Base-by-base conservation (phyloP, 2,113 vertebrate genomes). In the Arvicanthis niloticus region DNA sequence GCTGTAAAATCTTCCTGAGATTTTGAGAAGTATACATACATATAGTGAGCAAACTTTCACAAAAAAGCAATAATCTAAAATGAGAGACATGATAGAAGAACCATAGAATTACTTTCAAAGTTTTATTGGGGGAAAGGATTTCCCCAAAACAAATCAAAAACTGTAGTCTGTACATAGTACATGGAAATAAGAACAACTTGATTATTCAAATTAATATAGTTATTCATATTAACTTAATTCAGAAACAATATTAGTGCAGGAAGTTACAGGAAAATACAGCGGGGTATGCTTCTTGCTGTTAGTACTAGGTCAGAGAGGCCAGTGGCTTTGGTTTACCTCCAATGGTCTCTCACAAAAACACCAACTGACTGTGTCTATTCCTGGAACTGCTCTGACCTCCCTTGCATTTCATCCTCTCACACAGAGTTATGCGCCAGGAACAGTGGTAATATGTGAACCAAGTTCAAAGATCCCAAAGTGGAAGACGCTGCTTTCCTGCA, bases 401-500 rank as follows among this genome's bases (percentile, higher is more conserved):
- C 97, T 95, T 96, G 95, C 31, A 84, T 31, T 97, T 89, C 51
- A 96, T 92, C 80, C 95, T 97, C 93, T 94, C 13, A 70, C 65
- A 94, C 91, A 97, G 80, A 93, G 81, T 17, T 96, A 96, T 22
- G 75, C 88, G 75, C 82, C 86, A 93, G 97, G 97, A 97, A 95
- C 91, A 91, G 98, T 95, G 98, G 97, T 96, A 97, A 95, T 86
- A 97, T 93, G 97, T 97, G 98, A 98, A 92, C 91, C 91, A 97
- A 98, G 98, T 98, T 96, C 98, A 98, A 98, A 97, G 97, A 97
- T 93, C 97, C 96, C 96, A 95, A 97, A 94, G 92, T 98, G 95
- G 98, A 98, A 48, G 2, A 94, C 93, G 97, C 97, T 99, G 98
- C 98, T 98, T 98, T 98, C 97, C 98, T 80, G 65, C 96, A 98